Conservation (phyloP, 1,140 invertebrate species). For the Drosophila kohkoa region DNA sequence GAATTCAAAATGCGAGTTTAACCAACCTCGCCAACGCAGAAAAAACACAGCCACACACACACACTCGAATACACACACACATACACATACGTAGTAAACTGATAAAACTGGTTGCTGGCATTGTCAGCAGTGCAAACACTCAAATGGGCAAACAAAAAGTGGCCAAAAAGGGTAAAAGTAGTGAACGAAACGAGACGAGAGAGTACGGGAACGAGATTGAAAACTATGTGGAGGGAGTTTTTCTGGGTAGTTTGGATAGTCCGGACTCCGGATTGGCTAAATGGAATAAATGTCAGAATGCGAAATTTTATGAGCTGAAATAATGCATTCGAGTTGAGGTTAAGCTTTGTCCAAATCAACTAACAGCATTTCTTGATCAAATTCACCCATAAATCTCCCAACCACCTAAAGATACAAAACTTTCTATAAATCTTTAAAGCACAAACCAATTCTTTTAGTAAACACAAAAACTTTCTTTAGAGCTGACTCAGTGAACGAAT, state of each 20-base stretch:
- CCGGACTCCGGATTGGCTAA: conserved; percentile 15
- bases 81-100: conserved; percentile 7
- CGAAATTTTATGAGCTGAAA: conserved; percentile 39
- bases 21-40: conserved; percentile 40
- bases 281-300: conserved; percentile 42
- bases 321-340: conserved; percentile 31
- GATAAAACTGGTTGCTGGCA: conserved; percentile 43
- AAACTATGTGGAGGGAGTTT: conserved; percentile 5
- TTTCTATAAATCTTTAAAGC: neutral
- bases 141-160: conserved; percentile 49
- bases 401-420: neutral
- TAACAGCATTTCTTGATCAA: conserved; percentile 3
- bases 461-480: no score
- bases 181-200: conserved; percentile 26
- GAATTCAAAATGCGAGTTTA: conserved; percentile 74
- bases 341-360: conserved; percentile 17
- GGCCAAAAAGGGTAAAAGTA: conserved; percentile 50
- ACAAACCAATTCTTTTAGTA: neutral
- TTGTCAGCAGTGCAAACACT: conserved; percentile 53
- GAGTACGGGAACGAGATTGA: conserved; percentile 18
- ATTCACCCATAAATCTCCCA: conserved; percentile 5
- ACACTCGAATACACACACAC: conserved; percentile 1
- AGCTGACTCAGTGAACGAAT: no score
- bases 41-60: conserved; percentile 3
- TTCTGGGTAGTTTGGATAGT: conserved; percentile 12